These are phyloP conservation scores for Pangasius mekongensis DNA, from an alignment of 2,797 vertebrate species.

Conservation along the genomic window DNA sequence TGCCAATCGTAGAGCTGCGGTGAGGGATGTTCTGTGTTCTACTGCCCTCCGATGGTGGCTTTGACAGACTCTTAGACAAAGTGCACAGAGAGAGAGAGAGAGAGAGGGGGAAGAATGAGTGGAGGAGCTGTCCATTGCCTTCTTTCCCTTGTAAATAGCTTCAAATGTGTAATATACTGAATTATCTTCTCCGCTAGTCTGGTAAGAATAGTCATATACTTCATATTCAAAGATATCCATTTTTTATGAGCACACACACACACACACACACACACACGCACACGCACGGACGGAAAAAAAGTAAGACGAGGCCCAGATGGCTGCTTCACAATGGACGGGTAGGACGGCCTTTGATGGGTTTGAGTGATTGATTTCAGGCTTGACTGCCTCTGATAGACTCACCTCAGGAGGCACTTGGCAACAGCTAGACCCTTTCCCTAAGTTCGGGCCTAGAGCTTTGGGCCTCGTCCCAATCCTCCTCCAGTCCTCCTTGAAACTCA, in stretches of 20 bases:
- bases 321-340: slow-evolving; percentile 78
- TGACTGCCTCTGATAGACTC: slow-evolving; percentile 86
- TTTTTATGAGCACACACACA: slow-evolving; percentile 39
- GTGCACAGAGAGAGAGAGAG: not conserved
- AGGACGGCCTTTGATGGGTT: slow-evolving; percentile 83
- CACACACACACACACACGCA: slow-evolving; percentile 48
- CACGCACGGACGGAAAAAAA: slow-evolving; percentile 56
- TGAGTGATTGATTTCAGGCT: slow-evolving; percentile 89
- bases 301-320: slow-evolving; percentile 82
- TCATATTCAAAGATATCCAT: not conserved
- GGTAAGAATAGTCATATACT: not conserved
- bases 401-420: slow-evolving; percentile 83
- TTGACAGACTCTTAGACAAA: slow-evolving; percentile 39
- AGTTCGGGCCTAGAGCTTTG: slow-evolving; percentile 70
- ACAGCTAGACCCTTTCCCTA: slow-evolving; percentile 73
- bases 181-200: not conserved
- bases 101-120: not conserved
- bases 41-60: slow-evolving; percentile 98
- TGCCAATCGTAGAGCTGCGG: slow-evolving; percentile 31
- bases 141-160: not conserved
- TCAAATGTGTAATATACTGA: not conserved
- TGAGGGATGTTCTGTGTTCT: slow-evolving; percentile 91
- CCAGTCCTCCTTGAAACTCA: slow-evolving; percentile 74
- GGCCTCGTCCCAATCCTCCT: slow-evolving; percentile 71
- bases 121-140: not conserved